A percentile compares a stretch with the other conserved stretches of the same genome.
phyloP scores from a whole-genome alignment of 2,888 invertebrate genomes.

The Pyrrhosoma nymphula region DNA sequence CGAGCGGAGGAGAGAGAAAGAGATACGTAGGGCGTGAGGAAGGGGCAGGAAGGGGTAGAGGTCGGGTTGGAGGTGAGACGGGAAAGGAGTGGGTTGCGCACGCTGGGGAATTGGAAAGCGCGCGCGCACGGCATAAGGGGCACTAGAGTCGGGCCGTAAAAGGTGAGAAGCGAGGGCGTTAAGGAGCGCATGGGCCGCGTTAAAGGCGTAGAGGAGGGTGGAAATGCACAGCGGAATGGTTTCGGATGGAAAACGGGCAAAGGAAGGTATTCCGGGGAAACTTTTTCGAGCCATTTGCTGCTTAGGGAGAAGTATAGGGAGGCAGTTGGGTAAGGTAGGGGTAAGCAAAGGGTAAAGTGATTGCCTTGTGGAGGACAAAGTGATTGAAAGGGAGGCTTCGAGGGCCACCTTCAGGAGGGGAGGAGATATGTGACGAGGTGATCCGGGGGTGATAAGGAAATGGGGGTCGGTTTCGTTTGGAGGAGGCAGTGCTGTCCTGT shows the following conservation, averaged over 20 bases:
- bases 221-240: conserved; percentile 1
- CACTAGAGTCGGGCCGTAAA: background rate
- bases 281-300: conserved; percentile 24
- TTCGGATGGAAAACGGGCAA: background rate
- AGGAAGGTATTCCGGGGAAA: background rate
- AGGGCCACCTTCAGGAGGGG: background rate
- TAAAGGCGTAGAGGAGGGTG: background rate
- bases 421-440: background rate
- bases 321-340: background rate
- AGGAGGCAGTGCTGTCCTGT: no score
- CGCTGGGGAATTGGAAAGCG: background rate
- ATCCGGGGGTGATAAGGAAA: background rate
- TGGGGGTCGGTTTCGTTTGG: no score
- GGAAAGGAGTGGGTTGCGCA: background rate
- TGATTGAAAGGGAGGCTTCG: background rate
- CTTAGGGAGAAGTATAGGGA: background rate
- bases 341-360: background rate
- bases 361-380: background rate
- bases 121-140: background rate
- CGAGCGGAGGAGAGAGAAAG: background rate
- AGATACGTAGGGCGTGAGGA: background rate
- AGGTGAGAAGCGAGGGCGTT: conserved; percentile 3
- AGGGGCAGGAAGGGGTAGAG: background rate
- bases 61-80: background rate
- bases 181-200: background rate